Conservation (phyloP, 2,888 invertebrate species). For the Drosophila kambysellisi region DNA sequence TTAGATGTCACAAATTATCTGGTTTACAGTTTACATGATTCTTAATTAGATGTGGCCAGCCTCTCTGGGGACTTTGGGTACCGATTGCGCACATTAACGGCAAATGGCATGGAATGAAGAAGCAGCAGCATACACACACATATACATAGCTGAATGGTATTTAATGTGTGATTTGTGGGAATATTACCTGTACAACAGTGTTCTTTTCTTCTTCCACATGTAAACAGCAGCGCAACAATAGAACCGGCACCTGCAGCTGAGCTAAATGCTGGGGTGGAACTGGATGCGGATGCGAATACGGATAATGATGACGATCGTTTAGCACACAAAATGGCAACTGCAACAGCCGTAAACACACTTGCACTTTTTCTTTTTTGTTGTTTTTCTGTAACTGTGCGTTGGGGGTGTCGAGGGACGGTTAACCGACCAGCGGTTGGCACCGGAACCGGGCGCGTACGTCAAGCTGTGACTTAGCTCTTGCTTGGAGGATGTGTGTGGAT, state of each 20-base stretch:
- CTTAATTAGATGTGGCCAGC: conserved; percentile 20
- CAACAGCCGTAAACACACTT: conserved; percentile 35
- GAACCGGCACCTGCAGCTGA: conserved; percentile 54
- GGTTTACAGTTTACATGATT: neutral
- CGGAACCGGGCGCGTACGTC: conserved; percentile 79
- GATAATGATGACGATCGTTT: conserved; percentile 16
- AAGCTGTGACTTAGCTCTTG: conserved; percentile 52
- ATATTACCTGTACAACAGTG: conserved; percentile 64
- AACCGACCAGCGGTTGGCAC: conserved; percentile 55
- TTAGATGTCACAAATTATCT: neutral
- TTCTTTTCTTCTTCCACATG: conserved; percentile 29
- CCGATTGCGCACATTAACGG: conserved; percentile 26
- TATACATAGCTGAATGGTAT: conserved; percentile 4
- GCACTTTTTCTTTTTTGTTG: conserved; percentile 31
- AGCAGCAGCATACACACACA: conserved; percentile 5
- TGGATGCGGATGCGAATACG: conserved; percentile 18
- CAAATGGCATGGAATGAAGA: conserved; percentile 41
- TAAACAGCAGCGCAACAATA: conserved; percentile 53
- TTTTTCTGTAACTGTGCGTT: conserved; percentile 38
- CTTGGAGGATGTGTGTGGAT: conserved; percentile 12
- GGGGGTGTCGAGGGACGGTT: conserved; percentile 37
- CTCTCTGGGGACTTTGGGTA: conserved; percentile 17
- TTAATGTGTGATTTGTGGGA: conserved; percentile 14
- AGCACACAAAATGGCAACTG: conserved; percentile 28
- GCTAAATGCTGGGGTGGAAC: conserved; percentile 32